Base-by-base conservation (phyloP, 2,888 invertebrate species). In the Meloe dianella region DNA sequence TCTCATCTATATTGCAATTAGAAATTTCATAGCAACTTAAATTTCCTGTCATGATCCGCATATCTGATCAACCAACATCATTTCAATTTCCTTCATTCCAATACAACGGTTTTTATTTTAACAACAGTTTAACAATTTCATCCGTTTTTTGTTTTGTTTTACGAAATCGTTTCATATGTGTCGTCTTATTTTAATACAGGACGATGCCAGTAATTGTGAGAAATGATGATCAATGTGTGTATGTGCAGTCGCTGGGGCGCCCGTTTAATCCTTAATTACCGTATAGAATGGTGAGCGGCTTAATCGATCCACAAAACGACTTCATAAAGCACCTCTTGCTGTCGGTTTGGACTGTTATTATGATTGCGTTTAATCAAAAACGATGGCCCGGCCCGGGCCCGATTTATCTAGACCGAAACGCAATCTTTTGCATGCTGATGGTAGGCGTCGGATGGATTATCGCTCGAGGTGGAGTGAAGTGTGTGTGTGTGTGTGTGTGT, bases 351-450 rank as follows among this genome's bases (percentile, higher is more conserved):
- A 65, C 68, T 71, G 73, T 71, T 73, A 72, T 72, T 71, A 71
- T 73, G 69, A 67, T 73, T 71, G 67, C 57, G 59, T 68, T 71
- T 72, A 72, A 73, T 73, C 69, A 71, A 72, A n/a, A 74, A 71
- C 68, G 47, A 68, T 68, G 68, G 61, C 62, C 69, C 60, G 67
- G 67, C 65, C 71, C 69, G 70, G 67, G 67, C 65, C 71, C 69
- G 70, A 70, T 72, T 74, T 73, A 74, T 74, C 72, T 74, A 70
- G 71, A 61, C 68, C 67, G 65, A 70, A 67, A 65, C 71, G 69
- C 70, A 67, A 61, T 57, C 61, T 56, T 51, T 54, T 67, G 69
- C 68, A 71, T 69, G n/a, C n/a, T n/a, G 69, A 67, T 68, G 69
- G 69, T 64, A 63, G 64, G 73, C 70, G 69, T 67, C 68, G 70